Evolutionary conservation across 2,797 vertebrate genomes (phyloP).

Genomic region (Pteronotus mesoamericanus): DNA sequence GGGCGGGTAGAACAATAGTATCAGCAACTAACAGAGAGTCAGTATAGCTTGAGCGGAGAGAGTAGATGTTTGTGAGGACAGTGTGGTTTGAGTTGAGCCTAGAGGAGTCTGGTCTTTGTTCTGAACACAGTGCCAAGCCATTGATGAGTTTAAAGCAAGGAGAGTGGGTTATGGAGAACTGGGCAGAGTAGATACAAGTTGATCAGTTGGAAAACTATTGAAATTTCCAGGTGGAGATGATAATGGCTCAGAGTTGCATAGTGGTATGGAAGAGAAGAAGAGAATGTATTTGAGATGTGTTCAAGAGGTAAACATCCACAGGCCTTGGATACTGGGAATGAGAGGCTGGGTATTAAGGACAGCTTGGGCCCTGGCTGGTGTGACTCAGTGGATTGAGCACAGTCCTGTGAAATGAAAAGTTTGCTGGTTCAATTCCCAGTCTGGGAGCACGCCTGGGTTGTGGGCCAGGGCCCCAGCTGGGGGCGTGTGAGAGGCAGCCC

Average conservation of each 20-base stretch:
- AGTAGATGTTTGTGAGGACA: not conserved
- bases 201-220: not conserved
- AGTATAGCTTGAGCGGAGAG: not conserved
- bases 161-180: not conserved
- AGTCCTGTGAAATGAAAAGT: too few relatives aligned
- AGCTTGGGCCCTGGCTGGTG: too few relatives aligned
- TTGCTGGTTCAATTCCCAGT: too few relatives aligned
- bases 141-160: not conserved
- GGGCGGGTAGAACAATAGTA: too few relatives aligned
- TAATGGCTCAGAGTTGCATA: not conserved
- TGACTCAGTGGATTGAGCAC: too few relatives aligned
- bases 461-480: too few relatives aligned
- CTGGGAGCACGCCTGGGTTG: too few relatives aligned
- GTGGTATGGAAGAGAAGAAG: not conserved
- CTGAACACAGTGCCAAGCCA: not conserved
- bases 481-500: too few relatives aligned
- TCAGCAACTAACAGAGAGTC: not conserved
- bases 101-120: not conserved
- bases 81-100: not conserved
- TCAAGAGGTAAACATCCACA: not conserved
- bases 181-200: not conserved
- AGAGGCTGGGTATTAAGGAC: not conserved
- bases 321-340: not conserved
- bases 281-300: not conserved
- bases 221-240: not conserved